Conservation (phyloP, 2,888 invertebrate genomes). For the Dioctria linearis region DNA sequence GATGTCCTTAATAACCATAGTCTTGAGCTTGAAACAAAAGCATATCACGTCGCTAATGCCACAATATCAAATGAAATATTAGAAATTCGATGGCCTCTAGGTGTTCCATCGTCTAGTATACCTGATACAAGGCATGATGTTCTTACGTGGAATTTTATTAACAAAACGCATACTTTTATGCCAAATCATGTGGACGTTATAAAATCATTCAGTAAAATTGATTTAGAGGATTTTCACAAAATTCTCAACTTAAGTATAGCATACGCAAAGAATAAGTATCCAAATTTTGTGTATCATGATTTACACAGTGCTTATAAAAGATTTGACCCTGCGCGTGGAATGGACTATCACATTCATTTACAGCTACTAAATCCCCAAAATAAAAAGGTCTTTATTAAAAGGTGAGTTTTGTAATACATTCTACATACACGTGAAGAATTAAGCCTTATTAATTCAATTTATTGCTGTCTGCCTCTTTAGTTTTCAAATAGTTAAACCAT, state of each 20-base stretch:
- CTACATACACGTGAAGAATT: too few relatives aligned
- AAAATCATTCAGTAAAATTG: constrained; percentile 77
- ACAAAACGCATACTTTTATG: constrained; percentile 85
- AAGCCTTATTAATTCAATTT: background rate
- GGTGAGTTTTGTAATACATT: constrained; percentile 64
- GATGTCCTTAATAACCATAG: constrained; percentile 69
- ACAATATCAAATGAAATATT: constrained; percentile 73
- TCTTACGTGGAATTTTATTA: constrained; percentile 89
- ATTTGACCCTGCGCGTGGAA: constrained; percentile 87
- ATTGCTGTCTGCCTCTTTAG: constrained; percentile 67
- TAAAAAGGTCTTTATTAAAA: constrained; percentile 73
- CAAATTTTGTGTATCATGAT: constrained; percentile 73
- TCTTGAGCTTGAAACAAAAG: constrained; percentile 67
- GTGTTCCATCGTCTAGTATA: constrained; percentile 77
- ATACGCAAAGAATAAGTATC: constrained; percentile 73
- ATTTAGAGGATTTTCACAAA: constrained; percentile 78
- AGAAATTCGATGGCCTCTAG: constrained; percentile 82
- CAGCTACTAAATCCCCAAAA: constrained; percentile 73
- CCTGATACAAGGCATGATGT: constrained; percentile 86
- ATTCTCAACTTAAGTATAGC: constrained; percentile 73
- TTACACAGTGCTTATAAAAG: constrained; percentile 81
- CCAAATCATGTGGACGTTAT: constrained; percentile 85
- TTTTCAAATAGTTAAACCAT: constrained; percentile 85
- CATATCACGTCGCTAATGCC: constrained; percentile 71
- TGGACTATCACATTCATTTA: constrained; percentile 88